Evolutionary conservation across 23 tunicate species (phyloP), one percentile per base, ranked within the genome.

Genomic region (Trididemnum miniatum): DNA sequence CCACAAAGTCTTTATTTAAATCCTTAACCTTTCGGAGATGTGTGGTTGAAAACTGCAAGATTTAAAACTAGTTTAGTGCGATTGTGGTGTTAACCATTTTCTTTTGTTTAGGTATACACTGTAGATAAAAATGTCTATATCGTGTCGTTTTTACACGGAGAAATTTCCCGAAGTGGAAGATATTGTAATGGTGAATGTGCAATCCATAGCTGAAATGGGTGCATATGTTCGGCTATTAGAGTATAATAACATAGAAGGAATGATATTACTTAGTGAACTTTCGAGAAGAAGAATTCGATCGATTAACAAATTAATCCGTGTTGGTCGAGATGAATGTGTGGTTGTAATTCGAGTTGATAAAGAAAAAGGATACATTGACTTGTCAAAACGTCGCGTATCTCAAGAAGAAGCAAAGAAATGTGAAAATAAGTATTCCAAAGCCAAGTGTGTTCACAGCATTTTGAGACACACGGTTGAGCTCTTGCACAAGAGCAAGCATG

Each of bases 221-320:
- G 99, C 99, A 31, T 95, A 95, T 57, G 99, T 95, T 30, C 82
- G 86, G 22, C 59, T 95, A 64, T 80, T 95, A 12, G 99, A 95
- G 71, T 95, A 89, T 65, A 90, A 95, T 83, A 90, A 95, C 67
- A 90, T 95, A 1, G 96, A 89, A 76, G 99, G 99, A 73, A 95
- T 95, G 99, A 95, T 95, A 72, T 63, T 95, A 37, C 89, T 95
- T 0, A 86, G 92, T 57, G 99, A 95, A 65, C 54, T 95, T 79
- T 95, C 99, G 7, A 78, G 99, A 79, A 79, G 99, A 35, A 93
- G 99, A 81, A 95, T 95, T 77, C 92, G 99, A 15, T 95, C 99
- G 7, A 95, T 95, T 20, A 95, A 95, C 84, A 95, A 95, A 57
- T 85, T 95, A 54, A 90, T 95, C 37, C 86, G 99, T 23, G 99